A percentile compares a stretch with the other conserved stretches of the same genome.
Conservation (phyloP, 1,140 invertebrate genomes). For the Alviniconcha marisindica region DNA sequence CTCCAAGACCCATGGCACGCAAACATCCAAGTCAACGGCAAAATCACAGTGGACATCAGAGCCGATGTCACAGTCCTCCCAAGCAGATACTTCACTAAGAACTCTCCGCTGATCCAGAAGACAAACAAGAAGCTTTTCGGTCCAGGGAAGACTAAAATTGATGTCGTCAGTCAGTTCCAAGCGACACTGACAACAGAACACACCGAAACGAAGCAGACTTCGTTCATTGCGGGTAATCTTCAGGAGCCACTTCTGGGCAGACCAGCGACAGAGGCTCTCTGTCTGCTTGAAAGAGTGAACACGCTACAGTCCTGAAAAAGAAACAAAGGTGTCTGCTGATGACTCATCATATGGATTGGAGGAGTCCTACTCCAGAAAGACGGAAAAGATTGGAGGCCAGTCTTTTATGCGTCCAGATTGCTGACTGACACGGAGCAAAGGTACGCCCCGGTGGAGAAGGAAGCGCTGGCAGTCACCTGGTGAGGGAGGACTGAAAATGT, state of each 20-base stretch:
- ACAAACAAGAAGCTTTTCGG: not conserved
- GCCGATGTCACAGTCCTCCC: not conserved
- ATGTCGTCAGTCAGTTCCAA: not conserved
- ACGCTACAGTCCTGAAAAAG: not conserved
- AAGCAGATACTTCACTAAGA: not conserved
- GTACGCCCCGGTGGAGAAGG: no score
- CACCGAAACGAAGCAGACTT: not conserved
- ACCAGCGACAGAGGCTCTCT: slow-evolving; percentile 5
- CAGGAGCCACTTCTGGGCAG: not conserved
- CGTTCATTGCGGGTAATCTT: not conserved
- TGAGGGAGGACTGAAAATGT: slow-evolving; percentile 11
- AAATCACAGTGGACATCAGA: slow-evolving; percentile 12
- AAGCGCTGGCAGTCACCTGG: no score
- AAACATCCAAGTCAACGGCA: not conserved
- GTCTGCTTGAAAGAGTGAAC: slow-evolving; percentile 50
- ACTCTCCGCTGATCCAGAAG: not conserved
- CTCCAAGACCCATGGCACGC: no score
- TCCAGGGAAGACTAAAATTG: not conserved
- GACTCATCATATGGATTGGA: no score
- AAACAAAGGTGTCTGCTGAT: slow-evolving; percentile 14
- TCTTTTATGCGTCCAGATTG: no score
- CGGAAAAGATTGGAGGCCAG: no score
- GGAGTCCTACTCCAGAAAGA: no score
- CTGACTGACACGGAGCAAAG: not conserved
- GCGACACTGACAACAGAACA: not conserved